Evolutionary conservation across 1,140 invertebrate species (phyloP), one percentile per base, ranked within the genome.

Genomic region (Caerostris extrusa): DNA sequence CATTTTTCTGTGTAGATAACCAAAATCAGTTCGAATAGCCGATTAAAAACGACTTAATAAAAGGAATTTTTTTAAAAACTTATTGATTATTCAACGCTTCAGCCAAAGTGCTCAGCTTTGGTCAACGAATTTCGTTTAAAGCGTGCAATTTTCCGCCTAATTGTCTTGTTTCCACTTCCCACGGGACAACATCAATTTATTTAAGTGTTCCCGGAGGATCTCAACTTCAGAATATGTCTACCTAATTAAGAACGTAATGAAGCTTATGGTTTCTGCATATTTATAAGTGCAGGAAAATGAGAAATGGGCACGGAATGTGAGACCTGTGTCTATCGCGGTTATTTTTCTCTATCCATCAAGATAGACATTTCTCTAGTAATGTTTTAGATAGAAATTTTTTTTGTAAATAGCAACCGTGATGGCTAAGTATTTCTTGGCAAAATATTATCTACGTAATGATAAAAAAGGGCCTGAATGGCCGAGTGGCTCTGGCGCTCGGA

Each of bases 221-320:
- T 61, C 17, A 87, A 87, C 85, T 87, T 87, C 85, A n/a, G 85
- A 64, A 87, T 64, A 7, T n/a, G 60, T 87, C 34, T 87, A 7
- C 85, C 57, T 87, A 87, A 87, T 87, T 87, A 87, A 87, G 85
- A 64, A 87, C 85, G 34, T 87, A 87, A 87, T 87, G 85, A 87
- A 87, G 85, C 85, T 87, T 64, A 87, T 87, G 56, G 85, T 87
- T 53, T 87, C 57, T 87, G 85, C 85, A 87, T 87, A 87, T 87
- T 87, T 87, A 87, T 60, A 53, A 87, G 85, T 8, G 4, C 8
- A 61, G 7, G 57, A 64, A 56, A 77, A 77, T 77, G 71, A 77
- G 71, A 77, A 77, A 87, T 50, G 50, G 34, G 53, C 57, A 64
- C 50, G 60, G 64, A 60, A 64, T n/a, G 14, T 10, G 60, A 58